Evolutionary conservation across 2,113 vertebrate genomes (phyloP).

Genomic region (Egretta garzetta): DNA sequence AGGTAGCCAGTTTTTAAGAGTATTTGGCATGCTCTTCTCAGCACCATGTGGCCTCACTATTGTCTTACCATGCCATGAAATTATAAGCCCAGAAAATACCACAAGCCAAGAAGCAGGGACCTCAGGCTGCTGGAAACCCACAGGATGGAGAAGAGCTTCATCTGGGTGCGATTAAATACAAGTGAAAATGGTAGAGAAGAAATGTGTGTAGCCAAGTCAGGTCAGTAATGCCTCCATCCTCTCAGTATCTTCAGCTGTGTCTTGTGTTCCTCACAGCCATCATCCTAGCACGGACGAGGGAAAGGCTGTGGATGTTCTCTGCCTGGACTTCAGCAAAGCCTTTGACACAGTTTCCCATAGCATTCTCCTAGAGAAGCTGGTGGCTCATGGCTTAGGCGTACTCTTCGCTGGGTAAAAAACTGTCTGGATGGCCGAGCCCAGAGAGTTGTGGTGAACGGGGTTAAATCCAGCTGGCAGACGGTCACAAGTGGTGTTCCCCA

Average conservation of each 20-base stretch:
- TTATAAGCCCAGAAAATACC: neutral
- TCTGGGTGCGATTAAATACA: neutral
- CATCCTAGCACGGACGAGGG: neutral
- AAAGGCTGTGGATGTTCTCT: too few species aligned
- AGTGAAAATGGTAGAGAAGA: neutral
- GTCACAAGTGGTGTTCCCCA: too few species aligned
- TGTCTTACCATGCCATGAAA: neutral
- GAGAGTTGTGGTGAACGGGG: too few species aligned
- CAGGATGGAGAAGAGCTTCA: neutral
- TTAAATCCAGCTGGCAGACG: too few species aligned
- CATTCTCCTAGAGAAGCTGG: too few species aligned
- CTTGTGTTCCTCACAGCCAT: neutral
- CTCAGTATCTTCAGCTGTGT: neutral
- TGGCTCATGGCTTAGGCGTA: too few species aligned
- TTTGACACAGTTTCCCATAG: too few species aligned
- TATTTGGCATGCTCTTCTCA: neutral
- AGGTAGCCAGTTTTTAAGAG: neutral
- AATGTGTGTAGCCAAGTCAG: neutral
- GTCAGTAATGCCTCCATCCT: neutral
- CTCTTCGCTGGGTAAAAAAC: too few species aligned
- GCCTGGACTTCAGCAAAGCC: too few species aligned
- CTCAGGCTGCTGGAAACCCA: neutral
- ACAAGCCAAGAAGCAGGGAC: neutral
- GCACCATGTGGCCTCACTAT: neutral
- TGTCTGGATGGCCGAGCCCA: too few species aligned